These are phyloP conservation scores for Archips crataeganus DNA, from an alignment of 2,888 invertebrate species.

Conservation along the genomic window DNA sequence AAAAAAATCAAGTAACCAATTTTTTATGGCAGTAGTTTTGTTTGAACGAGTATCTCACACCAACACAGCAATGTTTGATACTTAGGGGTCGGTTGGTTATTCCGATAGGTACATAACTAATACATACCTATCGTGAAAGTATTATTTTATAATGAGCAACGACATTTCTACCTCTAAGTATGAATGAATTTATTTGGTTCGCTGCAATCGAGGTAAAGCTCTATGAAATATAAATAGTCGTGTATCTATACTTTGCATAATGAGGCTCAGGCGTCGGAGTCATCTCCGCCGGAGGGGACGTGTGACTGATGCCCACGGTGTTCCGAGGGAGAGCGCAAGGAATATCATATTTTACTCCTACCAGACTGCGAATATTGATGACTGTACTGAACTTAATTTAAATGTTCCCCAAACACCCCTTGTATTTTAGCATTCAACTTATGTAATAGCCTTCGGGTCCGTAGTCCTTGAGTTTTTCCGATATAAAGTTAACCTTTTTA, in stretches of 20 bases:
- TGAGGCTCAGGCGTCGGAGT: not conserved
- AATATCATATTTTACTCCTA: constrained; percentile 29
- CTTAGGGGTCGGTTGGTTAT: not conserved
- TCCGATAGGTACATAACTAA: not conserved
- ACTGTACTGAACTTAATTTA: constrained; percentile 15
- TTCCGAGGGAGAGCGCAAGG: constrained; percentile 14
- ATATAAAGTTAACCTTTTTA: constrained; percentile 3
- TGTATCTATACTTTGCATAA: constrained; percentile 17
- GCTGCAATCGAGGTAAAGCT: constrained; percentile 4
- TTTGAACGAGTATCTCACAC: not conserved
- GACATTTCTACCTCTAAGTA: not conserved
- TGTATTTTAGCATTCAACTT: constrained; percentile 7
- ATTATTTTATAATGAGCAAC: not conserved
- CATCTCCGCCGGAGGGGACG: constrained; percentile 25
- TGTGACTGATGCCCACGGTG: constrained; percentile 30
- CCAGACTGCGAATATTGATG: constrained; percentile 9
- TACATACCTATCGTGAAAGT: not conserved
- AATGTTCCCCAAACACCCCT: constrained; percentile 18
- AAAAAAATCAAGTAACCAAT: no score
- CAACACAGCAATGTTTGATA: not conserved
- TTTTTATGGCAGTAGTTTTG: not conserved
- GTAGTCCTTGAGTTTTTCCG: not conserved
- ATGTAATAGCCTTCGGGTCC: constrained; percentile 3
- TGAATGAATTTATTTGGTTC: not conserved
- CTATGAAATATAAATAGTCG: constrained; percentile 1